Evolutionary conservation across 2,888 invertebrate genomes (phyloP), one percentile per base, ranked within the genome.

Genomic region (Melanargia galathea): DNA sequence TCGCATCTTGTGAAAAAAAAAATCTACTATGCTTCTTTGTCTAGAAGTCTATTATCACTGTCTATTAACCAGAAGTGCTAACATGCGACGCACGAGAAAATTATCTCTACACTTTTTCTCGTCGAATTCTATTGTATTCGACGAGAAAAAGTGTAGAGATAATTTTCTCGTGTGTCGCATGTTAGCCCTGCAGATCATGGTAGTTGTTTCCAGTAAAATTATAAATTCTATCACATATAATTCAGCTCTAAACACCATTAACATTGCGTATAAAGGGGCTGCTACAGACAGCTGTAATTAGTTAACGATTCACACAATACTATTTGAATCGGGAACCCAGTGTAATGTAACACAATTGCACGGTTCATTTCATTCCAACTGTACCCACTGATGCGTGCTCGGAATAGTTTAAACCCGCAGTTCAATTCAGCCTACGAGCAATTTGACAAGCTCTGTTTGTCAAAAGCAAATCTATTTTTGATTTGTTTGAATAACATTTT

Each of bases 361-460:
- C 43, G 43, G 43, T 43, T 43, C 43, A 43, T 43, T 43, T 43
- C 8, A 18, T 18, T 43, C 43, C 18, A 13, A 43, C 18, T 18
- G n/a, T 20, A 43, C 43, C 43, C 43, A 10, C 43, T 43, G 43
- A 43, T 43, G 43, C 43, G 43, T 7, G 43, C 38, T 43, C 18
- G 7, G 10, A 43, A 43, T 18, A 43, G 43, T 43, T n/a, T 38
- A 43, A 43, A 43, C 43, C 43, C 43, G 16, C 43, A 43, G 43
- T 18, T 16, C 16, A 16, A 43, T 43, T 43, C 43, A 5, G 7
- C 18, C 43, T 43, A 30, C 30, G 3, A 30, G 30, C 8, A 43
- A 43, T 43, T 43, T 43, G 43, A 10, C 18, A 2, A 18, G 43
- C 43, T 43, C 43, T 43, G 43, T 43, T 43, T 43, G 43, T 43